Evolutionary conservation across 2,797 vertebrate genomes (phyloP).

Genomic region (Cottoperca gobio): DNA sequence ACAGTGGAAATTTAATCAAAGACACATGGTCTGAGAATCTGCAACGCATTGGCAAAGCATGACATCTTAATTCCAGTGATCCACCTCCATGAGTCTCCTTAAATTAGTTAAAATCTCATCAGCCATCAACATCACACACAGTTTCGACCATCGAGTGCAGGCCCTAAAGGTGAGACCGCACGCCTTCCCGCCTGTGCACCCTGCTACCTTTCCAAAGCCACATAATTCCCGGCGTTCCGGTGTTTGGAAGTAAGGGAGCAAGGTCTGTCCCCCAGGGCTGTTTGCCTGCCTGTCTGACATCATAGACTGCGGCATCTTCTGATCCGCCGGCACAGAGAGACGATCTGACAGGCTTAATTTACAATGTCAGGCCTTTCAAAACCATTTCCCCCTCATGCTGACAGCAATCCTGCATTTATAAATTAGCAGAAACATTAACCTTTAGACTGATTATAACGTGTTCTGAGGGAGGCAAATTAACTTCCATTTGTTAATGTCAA

Average conservation of each 20-base stretch:
- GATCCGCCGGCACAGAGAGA: constrained; percentile 81
- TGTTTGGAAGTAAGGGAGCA: constrained; percentile 68
- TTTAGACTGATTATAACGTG: constrained; percentile 86
- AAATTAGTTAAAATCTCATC: constrained; percentile 71
- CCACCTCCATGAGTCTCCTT: constrained; percentile 43
- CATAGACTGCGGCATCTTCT: constrained; percentile 84
- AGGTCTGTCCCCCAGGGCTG: constrained; percentile 82
- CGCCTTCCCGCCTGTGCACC: constrained; percentile 20
- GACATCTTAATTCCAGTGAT: constrained; percentile 59
- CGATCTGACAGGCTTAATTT: constrained; percentile 89
- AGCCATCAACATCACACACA: constrained; percentile 54
- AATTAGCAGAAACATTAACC: constrained; percentile 92
- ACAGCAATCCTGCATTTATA: constrained; percentile 88
- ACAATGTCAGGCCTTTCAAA: constrained; percentile 88
- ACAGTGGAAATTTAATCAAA: constrained; percentile 57
- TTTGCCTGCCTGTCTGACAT: constrained; percentile 85
- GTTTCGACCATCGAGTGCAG: constrained; percentile 40
- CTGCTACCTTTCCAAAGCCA: constrained; percentile 69
- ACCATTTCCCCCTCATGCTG: constrained; percentile 83
- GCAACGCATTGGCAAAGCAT: constrained; percentile 55
- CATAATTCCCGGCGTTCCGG: constrained; percentile 68
- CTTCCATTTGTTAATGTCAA: constrained; percentile 87
- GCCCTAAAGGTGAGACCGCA: constrained; percentile 66
- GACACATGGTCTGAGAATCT: constrained; percentile 48
- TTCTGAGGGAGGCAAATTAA: constrained; percentile 85